phyloP scores from a whole-genome alignment of 2,113 vertebrate genomes.

The Copsychus sechellarum region DNA sequence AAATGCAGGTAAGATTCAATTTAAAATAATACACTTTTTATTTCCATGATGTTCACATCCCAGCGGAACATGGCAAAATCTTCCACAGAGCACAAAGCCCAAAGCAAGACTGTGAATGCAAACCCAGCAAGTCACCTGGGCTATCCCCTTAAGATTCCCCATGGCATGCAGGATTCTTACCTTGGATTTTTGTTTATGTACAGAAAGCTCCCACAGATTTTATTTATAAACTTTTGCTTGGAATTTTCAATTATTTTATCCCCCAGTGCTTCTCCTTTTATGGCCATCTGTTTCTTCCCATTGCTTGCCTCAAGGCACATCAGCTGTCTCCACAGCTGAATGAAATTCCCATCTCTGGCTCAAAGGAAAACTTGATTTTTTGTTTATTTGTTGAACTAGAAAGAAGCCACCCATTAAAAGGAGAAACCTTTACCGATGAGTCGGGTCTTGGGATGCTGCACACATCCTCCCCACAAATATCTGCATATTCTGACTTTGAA shows the following conservation, averaged over 20 bases:
- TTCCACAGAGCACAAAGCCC: background rate
- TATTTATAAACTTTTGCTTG: conserved; percentile 6
- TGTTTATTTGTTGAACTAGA: background rate
- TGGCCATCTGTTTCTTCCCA: conserved; percentile 26
- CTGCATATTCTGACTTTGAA: background rate
- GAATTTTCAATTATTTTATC: background rate
- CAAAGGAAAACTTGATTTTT: background rate
- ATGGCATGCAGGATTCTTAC: background rate
- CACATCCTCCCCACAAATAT: background rate
- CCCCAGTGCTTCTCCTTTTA: background rate
- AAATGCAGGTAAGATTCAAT: background rate
- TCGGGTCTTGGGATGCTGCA: background rate
- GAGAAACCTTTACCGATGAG: background rate
- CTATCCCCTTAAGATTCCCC: background rate
- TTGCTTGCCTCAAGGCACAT: conserved; percentile 22
- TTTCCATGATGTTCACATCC: background rate
- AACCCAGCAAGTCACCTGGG: background rate
- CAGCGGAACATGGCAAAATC: background rate
- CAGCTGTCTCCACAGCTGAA: conserved; percentile 49
- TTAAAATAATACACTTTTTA: background rate
- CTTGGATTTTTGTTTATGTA: background rate
- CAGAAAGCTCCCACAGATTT: background rate
- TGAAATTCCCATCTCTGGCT: conserved; percentile 13
- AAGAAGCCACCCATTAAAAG: background rate
- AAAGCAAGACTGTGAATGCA: background rate